Conservation (phyloP, 37 sponge, comb jelly and placozoan genomes). For the Lycopodina hypogea region DNA sequence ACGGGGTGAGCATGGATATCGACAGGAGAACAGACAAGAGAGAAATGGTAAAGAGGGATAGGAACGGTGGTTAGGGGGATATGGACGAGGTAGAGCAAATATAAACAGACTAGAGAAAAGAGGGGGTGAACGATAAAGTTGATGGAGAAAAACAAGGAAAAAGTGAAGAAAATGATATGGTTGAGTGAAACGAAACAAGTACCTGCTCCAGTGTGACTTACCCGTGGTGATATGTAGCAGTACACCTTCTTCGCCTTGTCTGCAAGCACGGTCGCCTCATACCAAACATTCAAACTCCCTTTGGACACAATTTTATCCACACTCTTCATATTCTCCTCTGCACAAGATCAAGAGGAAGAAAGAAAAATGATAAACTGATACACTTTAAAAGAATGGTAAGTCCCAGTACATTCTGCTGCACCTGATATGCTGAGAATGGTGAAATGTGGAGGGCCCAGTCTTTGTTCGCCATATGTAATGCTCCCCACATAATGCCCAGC, state of each 20-base stretch:
- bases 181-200: not conserved
- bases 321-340: constrained; percentile 24
- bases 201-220: not conserved
- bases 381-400: not conserved
- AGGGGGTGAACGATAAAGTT: no score
- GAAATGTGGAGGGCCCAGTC: constrained; percentile 23
- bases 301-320: constrained; percentile 59
- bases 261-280: constrained; percentile 38
- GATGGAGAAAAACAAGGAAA: no score
- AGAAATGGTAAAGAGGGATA: no score
- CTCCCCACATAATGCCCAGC: constrained; percentile 55
- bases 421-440: constrained; percentile 30
- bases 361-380: not conserved
- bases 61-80: no score
- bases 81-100: no score
- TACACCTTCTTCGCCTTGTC: constrained; percentile 64
- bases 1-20: no score
- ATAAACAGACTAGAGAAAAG: no score
- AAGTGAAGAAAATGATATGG: not conserved
- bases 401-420: not conserved
- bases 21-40: no score
- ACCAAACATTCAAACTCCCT: constrained; percentile 48
- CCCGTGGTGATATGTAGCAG: constrained; percentile 75
- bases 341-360: not conserved
- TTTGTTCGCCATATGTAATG: constrained; percentile 45